A percentile compares a stretch with the other conserved stretches of the same genome.
phyloP scores from a whole-genome alignment of 92 coral and sea anemone species.

The Zoanthus solanderi region DNA sequence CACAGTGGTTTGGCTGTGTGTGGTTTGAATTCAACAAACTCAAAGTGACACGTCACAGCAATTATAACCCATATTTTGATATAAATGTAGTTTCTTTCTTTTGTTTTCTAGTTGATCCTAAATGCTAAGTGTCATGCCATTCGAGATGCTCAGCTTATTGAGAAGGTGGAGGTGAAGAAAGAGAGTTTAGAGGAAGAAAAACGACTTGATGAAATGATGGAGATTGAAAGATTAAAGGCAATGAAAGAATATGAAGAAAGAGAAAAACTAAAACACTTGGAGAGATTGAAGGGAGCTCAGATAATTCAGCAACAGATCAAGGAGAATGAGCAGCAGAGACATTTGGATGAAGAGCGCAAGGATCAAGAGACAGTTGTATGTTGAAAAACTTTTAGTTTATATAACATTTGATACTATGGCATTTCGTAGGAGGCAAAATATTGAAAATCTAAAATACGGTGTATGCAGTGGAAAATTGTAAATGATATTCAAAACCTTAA shows the following conservation, averaged over 20 bases:
- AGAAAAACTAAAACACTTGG: slow-evolving; percentile 82
- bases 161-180: slow-evolving; percentile 95
- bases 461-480: too few relatives aligned
- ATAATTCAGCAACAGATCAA: slow-evolving; percentile 88
- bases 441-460: not conserved
- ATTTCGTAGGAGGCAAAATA: not conserved
- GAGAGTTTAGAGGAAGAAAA: slow-evolving; percentile 93
- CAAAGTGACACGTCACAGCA: too few relatives aligned
- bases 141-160: slow-evolving; percentile 98
- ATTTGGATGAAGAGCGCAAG: slow-evolving; percentile 92
- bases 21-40: too few relatives aligned
- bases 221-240: slow-evolving; percentile 91
- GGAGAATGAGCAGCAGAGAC: slow-evolving; percentile 82
- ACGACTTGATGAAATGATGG: slow-evolving; percentile 99
- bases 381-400: too few relatives aligned
- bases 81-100: not conserved
- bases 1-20: too few relatives aligned
- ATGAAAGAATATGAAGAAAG: slow-evolving; percentile 92
- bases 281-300: slow-evolving; percentile 90
- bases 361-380: slow-evolving; percentile 96
- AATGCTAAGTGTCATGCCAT: slow-evolving; percentile 99
- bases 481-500: too few relatives aligned
- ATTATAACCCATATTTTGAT: not conserved
- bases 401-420: too few relatives aligned
- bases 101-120: slow-evolving; percentile 78